Percentiles rank a stretch among this genome's conserved stretches.
Evolutionary conservation across 2,888 invertebrate species (phyloP).

Genomic region (Bimastos eiseni): DNA sequence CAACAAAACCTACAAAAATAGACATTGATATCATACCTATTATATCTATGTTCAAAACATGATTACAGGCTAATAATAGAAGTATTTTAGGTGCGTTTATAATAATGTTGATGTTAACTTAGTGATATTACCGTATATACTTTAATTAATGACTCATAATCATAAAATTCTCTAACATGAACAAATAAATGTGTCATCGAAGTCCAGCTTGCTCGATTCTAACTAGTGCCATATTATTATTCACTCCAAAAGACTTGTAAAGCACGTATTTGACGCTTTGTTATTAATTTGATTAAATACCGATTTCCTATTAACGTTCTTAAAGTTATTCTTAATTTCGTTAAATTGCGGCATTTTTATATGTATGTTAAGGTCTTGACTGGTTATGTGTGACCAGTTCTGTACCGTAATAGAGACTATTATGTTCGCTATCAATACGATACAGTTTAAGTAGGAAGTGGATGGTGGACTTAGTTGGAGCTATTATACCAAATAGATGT

Average conservation of each 20-base stretch:
- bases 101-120: neutral
- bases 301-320: neutral
- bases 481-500: too few relatives aligned
- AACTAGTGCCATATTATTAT: neutral
- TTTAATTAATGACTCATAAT: neutral
- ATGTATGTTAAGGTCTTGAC: neutral
- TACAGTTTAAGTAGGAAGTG: neutral
- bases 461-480: too few relatives aligned
- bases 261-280: neutral
- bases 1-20: too few relatives aligned
- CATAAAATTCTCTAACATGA: neutral
- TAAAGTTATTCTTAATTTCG: neutral
- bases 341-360: neutral
- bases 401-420: conserved; percentile 13
- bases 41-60: too few relatives aligned
- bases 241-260: neutral
- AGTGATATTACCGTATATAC: neutral
- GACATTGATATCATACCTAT: too few relatives aligned
- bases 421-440: neutral
- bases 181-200: neutral
- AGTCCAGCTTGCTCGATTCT: neutral
- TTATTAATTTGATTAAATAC: neutral
- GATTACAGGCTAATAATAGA: too few relatives aligned
- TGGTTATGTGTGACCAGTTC: neutral
- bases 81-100: conserved; percentile 13